phyloP scores from a whole-genome alignment of 2,888 invertebrate genomes.

The Clostera curtula region DNA sequence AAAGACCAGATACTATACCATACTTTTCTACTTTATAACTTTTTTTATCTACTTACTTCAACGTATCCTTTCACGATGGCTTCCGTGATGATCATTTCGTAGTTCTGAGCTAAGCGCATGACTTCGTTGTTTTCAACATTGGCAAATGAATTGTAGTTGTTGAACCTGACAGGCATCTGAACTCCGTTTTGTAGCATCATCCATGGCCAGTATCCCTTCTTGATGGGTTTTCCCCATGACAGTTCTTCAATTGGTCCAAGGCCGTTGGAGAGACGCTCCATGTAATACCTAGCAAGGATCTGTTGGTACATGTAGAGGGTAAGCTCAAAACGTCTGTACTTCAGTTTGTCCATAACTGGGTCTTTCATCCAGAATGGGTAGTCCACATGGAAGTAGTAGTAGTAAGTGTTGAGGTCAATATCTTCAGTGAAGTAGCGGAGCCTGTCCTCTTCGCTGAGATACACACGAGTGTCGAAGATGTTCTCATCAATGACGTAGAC shows the following conservation, averaged over 20 bases:
- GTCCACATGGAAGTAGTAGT: slow-evolving; percentile 76
- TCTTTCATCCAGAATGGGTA: slow-evolving; percentile 78
- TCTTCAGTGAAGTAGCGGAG: slow-evolving; percentile 80
- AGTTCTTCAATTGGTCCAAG: slow-evolving; percentile 60
- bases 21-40: too few relatives aligned
- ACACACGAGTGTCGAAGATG: slow-evolving; percentile 73
- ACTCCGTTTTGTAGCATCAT: slow-evolving; percentile 71
- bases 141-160: slow-evolving; percentile 51
- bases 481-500: slow-evolving; percentile 79
- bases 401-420: slow-evolving; percentile 77
- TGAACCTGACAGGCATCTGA: slow-evolving; percentile 65
- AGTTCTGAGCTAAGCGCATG: slow-evolving; percentile 43
- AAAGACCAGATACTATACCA: too few relatives aligned
- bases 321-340: slow-evolving; percentile 65
- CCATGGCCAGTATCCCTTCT: slow-evolving; percentile 74
- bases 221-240: slow-evolving; percentile 57
- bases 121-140: slow-evolving; percentile 39
- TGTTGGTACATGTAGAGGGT: slow-evolving; percentile 79
- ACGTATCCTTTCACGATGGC: slow-evolving; percentile 73
- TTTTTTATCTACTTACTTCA: slow-evolving; percentile 49
- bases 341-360: slow-evolving; percentile 46
- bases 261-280: slow-evolving; percentile 70
- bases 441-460: slow-evolving; percentile 70
- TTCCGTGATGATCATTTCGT: slow-evolving; percentile 73
- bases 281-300: slow-evolving; percentile 76